Evolutionary conservation across 2,113 vertebrate genomes (phyloP).

Genomic region (Opisthocomus hoazin): DNA sequence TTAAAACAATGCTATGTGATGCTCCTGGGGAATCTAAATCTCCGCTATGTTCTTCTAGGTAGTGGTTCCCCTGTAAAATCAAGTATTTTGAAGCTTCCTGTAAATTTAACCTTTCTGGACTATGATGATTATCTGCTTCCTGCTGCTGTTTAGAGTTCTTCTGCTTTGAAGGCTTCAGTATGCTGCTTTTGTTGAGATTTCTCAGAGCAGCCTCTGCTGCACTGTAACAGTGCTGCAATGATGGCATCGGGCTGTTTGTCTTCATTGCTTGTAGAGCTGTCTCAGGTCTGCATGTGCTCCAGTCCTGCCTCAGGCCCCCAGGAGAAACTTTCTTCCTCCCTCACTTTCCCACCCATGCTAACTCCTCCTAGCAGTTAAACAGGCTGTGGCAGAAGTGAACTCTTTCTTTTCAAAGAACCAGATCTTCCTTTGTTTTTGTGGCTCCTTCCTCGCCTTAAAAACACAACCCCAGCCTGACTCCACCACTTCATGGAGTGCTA

Average conservation of each 20-base stretch:
- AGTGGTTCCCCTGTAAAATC: neutral
- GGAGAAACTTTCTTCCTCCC: neutral
- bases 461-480: neutral
- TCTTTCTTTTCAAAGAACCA: neutral
- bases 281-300: neutral
- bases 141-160: neutral
- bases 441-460: neutral
- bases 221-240: neutral
- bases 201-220: neutral
- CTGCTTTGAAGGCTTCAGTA: neutral
- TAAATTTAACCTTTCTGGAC: neutral
- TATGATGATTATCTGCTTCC: neutral
- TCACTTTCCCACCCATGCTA: rapidly evolving
- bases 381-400: neutral
- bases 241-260: neutral
- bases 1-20: neutral
- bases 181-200: neutral
- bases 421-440: neutral
- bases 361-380: neutral
- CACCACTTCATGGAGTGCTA: neutral
- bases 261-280: neutral
- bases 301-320: neutral
- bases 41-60: neutral
- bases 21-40: neutral
- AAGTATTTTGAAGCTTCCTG: neutral